A percentile compares a stretch with the other conserved stretches of the same genome.
phyloP scores from a whole-genome alignment of 1,140 invertebrate species.

The Seison nebaliae region DNA sequence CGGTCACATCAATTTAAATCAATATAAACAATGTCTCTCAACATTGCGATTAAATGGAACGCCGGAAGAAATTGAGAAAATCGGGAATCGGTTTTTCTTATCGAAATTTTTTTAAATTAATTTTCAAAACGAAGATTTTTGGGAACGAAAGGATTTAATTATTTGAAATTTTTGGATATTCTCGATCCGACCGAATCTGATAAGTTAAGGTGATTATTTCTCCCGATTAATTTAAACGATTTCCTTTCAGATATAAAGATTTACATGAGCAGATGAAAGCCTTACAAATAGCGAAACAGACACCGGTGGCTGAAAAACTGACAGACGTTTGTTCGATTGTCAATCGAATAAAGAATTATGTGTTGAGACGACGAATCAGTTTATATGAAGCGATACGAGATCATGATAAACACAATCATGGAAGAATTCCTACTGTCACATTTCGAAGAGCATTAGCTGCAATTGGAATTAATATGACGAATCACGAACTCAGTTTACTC shows the following conservation, averaged over 20 bases:
- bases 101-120: conserved; percentile 19
- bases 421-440: conserved; percentile 21
- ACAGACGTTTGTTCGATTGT: conserved; percentile 21
- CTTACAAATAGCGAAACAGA: conserved; percentile 18
- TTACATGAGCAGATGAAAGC: conserved; percentile 19
- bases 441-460: conserved; percentile 26
- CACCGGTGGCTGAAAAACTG: conserved; percentile 18
- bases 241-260: too few species aligned
- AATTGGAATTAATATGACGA: conserved; percentile 23
- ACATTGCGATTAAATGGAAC: conserved; percentile 25
- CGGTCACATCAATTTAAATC: conserved; percentile 21
- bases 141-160: conserved; percentile 25
- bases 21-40: conserved; percentile 25
- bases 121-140: conserved; percentile 22
- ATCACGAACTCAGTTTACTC: conserved; percentile 16
- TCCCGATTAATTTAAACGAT: too few species aligned
- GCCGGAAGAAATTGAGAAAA: too few species aligned
- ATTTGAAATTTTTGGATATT: conserved; percentile 15
- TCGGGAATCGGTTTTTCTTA: too few species aligned
- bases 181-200: not conserved
- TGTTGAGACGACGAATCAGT: conserved; percentile 21
- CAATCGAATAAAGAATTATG: conserved; percentile 17
- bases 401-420: conserved; percentile 26
- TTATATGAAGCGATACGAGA: conserved; percentile 24
- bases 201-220: conserved; percentile 16